Conservation (phyloP, 1,140 invertebrate species). For the Oncopodura yosiiana region DNA sequence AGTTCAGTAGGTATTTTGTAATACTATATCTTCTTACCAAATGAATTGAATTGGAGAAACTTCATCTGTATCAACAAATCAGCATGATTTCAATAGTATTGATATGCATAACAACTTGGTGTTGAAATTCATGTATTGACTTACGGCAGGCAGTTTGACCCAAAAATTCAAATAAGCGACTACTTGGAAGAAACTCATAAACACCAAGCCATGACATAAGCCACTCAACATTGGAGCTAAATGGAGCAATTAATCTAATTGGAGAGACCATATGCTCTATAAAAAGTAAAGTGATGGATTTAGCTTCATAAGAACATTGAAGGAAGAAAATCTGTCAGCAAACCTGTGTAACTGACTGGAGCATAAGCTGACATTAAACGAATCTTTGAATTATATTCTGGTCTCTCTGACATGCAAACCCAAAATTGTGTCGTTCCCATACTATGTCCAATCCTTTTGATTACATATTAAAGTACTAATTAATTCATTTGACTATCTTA, state of each 20-base stretch:
- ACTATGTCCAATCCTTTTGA: constrained; percentile 42
- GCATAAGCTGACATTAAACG: constrained; percentile 49
- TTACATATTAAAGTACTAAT: no score
- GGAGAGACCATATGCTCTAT: background rate
- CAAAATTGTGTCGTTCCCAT: constrained; percentile 55
- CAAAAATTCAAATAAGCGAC: constrained; percentile 42
- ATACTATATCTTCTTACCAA: no score
- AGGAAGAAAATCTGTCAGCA: no score
- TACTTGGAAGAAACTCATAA: constrained; percentile 49
- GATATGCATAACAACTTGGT: no score
- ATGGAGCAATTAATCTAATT: background rate
- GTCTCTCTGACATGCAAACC: constrained; percentile 47
- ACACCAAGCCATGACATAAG: constrained; percentile 39
- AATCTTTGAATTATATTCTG: constrained; percentile 53
- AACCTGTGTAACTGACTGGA: constrained; percentile 46
- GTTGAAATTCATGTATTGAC: no score
- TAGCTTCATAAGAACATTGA: no score
- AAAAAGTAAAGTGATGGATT: no score
- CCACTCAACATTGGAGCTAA: constrained; percentile 27
- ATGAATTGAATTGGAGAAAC: no score
- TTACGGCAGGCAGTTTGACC: constrained; percentile 43
- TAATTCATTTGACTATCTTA: no score
- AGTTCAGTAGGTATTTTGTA: no score
- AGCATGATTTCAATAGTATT: no score
- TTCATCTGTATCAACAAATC: no score